Percentiles rank a stretch among this genome's conserved stretches.
These are phyloP conservation scores for Corbicula japonica DNA, from an alignment of 2,888 invertebrate species.

Conservation along the genomic window DNA sequence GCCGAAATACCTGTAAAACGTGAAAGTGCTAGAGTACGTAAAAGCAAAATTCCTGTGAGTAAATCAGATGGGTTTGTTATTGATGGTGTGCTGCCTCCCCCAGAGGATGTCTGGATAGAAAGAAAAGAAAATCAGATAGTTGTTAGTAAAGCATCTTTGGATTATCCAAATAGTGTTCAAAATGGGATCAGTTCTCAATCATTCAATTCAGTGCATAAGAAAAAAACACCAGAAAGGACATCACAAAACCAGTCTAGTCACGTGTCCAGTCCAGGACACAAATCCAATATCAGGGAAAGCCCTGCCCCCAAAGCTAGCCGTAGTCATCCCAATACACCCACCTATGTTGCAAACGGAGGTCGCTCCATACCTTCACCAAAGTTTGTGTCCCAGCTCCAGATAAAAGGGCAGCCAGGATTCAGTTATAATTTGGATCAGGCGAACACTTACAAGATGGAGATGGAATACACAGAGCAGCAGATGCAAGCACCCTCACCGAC, in stretches of 20 bases:
- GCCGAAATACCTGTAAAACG: background rate
- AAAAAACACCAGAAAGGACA: conserved; percentile 7
- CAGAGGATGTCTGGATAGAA: conserved; percentile 50
- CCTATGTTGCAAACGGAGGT: conserved; percentile 55
- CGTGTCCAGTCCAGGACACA: conserved; percentile 24
- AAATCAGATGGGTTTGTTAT: conserved; percentile 71
- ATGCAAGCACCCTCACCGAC: conserved; percentile 33
- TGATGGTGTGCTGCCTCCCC: conserved; percentile 36
- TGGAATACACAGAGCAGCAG: conserved; percentile 60
- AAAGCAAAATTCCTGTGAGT: conserved; percentile 68
- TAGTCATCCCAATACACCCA: conserved; percentile 60
- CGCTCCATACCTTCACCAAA: conserved; percentile 47
- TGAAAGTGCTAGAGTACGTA: no score
- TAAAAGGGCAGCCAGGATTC: conserved; percentile 40
- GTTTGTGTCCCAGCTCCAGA: conserved; percentile 64
- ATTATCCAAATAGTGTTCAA: conserved; percentile 21
- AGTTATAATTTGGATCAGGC: conserved; percentile 41
- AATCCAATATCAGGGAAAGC: background rate
- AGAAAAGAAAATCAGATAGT: conserved; percentile 31
- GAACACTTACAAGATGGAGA: conserved; percentile 52
- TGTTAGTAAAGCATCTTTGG: conserved; percentile 31
- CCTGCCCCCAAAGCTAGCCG: conserved; percentile 23
- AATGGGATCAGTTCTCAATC: conserved; percentile 40
- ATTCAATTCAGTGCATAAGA: conserved; percentile 28
- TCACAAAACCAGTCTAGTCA: conserved; percentile 17